Evolutionary conservation across 2,888 invertebrate species (phyloP).

Genomic region (Tetranychus truncatus): DNA sequence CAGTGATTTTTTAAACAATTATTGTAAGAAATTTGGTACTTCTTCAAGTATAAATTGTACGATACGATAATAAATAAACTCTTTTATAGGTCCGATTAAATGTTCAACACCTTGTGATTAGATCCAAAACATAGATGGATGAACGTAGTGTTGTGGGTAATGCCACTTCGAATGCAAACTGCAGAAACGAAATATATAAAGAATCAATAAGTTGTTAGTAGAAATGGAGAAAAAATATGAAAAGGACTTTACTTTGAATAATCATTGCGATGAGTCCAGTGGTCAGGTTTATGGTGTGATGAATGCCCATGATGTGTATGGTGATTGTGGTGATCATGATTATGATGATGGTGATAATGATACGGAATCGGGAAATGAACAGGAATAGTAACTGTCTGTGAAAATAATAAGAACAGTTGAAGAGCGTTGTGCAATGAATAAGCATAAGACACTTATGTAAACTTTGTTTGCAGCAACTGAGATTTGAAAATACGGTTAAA

Average conservation of each 20-base stretch:
- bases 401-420: background rate
- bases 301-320: background rate
- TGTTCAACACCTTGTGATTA: slow-evolving; percentile 29
- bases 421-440: no score
- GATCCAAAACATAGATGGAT: background rate
- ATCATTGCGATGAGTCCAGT: background rate
- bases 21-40: no score
- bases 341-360: background rate
- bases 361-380: background rate
- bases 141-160: background rate
- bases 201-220: background rate
- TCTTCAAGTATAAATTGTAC: no score
- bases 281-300: background rate
- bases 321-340: background rate
- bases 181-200: background rate
- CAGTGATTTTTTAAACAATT: no score
- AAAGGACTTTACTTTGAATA: background rate
- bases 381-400: background rate
- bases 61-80: background rate
- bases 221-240: background rate
- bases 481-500: background rate
- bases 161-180: background rate
- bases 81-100: slow-evolving; percentile 37
- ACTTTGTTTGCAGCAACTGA: background rate
- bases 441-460: no score